Percentiles rank a stretch among this genome's conserved stretches.
Conservation (phyloP, 1,140 invertebrate genomes). For the Trichomalopsis sarcophagae region DNA sequence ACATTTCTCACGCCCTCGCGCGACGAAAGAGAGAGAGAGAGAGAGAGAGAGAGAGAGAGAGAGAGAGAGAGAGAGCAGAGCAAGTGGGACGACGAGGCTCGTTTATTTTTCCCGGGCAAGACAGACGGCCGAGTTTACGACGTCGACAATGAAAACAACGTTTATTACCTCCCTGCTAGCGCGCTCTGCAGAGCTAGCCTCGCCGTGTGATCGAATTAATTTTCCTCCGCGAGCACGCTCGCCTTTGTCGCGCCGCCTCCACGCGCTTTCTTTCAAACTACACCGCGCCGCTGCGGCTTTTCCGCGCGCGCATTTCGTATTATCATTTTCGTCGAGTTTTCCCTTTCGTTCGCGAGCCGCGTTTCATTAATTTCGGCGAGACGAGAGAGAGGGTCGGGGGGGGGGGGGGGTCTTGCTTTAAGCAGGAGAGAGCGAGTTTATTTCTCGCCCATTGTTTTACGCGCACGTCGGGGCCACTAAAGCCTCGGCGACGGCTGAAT, state of each 20-base stretch:
- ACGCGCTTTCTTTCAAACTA: background rate
- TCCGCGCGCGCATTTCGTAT: slow-evolving; percentile 11
- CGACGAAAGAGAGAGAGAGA: background rate
- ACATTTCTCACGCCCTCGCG: slow-evolving; percentile 38
- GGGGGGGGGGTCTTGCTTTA: background rate
- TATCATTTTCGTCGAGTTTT: slow-evolving; percentile 32
- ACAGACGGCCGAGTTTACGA: slow-evolving; percentile 42
- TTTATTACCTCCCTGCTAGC: slow-evolving; percentile 42
- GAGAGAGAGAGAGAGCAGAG: no score
- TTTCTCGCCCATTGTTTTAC: slow-evolving; percentile 30
- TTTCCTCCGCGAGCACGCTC: slow-evolving; percentile 2
- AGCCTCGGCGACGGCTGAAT: slow-evolving; percentile 13
- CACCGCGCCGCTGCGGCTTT: background rate
- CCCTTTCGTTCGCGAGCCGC: background rate
- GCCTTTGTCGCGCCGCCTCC: slow-evolving; percentile 18
- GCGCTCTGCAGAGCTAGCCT: background rate
- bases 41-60: background rate
- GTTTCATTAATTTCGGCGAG: slow-evolving; percentile 33
- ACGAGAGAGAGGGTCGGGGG: background rate
- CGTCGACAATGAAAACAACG: slow-evolving; percentile 50
- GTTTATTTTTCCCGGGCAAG: slow-evolving; percentile 36
- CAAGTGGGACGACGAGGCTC: background rate
- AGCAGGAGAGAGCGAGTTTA: slow-evolving; percentile 2
- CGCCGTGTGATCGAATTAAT: slow-evolving; percentile 48
- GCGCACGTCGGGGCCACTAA: background rate